phyloP scores from a whole-genome alignment of 2,797 vertebrate species.

The Dromococcyx pavoninus region DNA sequence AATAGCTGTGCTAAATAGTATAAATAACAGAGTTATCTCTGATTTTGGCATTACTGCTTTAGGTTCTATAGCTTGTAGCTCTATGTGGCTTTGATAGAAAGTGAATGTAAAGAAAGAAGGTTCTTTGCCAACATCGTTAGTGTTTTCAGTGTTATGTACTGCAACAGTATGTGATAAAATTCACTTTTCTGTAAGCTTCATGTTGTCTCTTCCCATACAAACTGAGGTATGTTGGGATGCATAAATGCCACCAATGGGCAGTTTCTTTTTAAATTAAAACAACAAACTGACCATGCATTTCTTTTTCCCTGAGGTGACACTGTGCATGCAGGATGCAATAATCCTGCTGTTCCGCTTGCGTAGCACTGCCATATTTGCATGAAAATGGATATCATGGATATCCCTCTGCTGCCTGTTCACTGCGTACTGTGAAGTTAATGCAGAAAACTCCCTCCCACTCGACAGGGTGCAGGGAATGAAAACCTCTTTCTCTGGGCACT shows the following conservation, averaged over 20 bases:
- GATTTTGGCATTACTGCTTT: not conserved
- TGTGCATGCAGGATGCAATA: not conserved
- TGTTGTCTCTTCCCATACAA: not conserved
- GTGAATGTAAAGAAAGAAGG: not conserved
- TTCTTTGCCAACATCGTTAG: not conserved
- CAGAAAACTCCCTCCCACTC: not conserved
- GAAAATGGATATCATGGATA: not conserved
- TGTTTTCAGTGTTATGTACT: not conserved
- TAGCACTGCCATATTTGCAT: not conserved
- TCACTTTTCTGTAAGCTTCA: not conserved
- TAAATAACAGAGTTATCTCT: not conserved
- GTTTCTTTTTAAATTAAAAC: not conserved
- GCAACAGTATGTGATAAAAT: not conserved
- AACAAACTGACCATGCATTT: not conserved
- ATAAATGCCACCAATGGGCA: not conserved
- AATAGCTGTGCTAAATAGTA: not conserved
- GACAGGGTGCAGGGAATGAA: not conserved
- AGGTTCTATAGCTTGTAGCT: not conserved
- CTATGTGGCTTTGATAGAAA: not conserved
- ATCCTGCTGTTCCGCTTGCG: not conserved
- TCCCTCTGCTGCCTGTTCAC: too few species aligned
- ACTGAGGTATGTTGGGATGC: not conserved
- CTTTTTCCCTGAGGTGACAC: not conserved
- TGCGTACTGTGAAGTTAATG: not conserved
- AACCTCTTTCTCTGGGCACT: not conserved